These are phyloP conservation scores for Esox masquinongy DNA, from an alignment of 2,797 vertebrate genomes.

Conservation along the genomic window DNA sequence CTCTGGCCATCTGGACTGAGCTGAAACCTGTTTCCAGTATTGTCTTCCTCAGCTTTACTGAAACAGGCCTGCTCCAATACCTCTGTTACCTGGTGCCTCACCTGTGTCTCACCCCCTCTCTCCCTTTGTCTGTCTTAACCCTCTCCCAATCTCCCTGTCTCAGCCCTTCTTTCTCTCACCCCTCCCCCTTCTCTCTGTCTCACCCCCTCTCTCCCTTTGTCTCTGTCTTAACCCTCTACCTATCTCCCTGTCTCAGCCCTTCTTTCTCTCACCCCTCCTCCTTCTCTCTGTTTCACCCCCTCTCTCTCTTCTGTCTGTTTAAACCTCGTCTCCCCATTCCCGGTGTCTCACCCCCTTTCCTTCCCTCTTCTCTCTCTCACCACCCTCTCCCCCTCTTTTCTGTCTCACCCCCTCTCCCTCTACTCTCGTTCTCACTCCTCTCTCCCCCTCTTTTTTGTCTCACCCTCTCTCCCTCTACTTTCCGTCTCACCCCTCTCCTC, in stretches of 20 bases:
- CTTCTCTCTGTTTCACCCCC: neutral
- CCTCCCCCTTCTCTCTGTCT: neutral
- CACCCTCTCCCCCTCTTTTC: too few relatives aligned
- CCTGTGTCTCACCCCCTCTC: neutral
- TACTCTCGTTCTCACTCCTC: neutral
- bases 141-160: conserved; percentile 32
- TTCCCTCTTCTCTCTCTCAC: too few relatives aligned
- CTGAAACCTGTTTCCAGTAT: conserved; percentile 45
- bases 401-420: neutral
- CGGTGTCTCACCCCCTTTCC: too few relatives aligned
- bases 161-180: conserved; percentile 1
- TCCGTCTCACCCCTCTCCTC: conserved; percentile 10
- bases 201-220: neutral
- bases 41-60: conserved; percentile 35
- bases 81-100: neutral
- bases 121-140: neutral
- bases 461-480: too few relatives aligned
- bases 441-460: conserved; percentile 22
- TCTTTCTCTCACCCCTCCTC: neutral
- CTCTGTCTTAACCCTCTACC: conserved; percentile 33
- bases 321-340: neutral
- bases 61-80: conserved; percentile 37
- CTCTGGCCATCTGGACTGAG: conserved; percentile 53
- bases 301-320: neutral
- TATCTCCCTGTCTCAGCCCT: conserved; percentile 2